Evolutionary conservation across 2,797 vertebrate genomes (phyloP).

Genomic region (Macropus fuliginosus): DNA sequence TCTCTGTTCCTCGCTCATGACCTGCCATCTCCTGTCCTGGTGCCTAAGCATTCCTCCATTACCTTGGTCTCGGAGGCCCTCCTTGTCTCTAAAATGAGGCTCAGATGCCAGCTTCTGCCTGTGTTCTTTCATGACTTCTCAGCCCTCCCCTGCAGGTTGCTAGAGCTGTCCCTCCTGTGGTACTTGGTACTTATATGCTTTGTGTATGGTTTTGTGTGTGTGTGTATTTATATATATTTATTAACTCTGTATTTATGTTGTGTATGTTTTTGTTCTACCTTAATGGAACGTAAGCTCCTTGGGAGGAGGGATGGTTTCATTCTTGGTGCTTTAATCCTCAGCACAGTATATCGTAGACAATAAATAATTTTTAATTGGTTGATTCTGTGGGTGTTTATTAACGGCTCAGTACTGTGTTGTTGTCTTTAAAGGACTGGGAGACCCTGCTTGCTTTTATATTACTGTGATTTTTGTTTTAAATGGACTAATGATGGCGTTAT

Average conservation of each 20-base stretch:
- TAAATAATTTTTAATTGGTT: background rate
- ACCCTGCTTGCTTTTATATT: conserved; percentile 93
- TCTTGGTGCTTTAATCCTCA: background rate
- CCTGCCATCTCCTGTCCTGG: background rate
- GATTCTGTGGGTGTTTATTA: background rate
- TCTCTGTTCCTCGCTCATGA: background rate
- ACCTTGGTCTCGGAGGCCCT: background rate
- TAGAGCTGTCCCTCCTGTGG: background rate
- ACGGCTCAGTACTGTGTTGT: conserved; percentile 58
- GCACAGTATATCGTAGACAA: background rate
- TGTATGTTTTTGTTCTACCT: background rate
- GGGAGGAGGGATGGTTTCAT: background rate
- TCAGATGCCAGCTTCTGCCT: background rate
- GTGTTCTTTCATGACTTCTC: too few species aligned
- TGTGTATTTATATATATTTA: background rate
- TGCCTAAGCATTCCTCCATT: background rate
- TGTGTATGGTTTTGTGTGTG: too few species aligned
- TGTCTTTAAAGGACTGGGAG: conserved; percentile 89
- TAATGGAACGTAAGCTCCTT: background rate
- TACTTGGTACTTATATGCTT: background rate
- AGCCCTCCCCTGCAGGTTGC: background rate
- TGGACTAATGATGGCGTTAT: conserved; percentile 92
- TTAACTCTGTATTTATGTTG: background rate
- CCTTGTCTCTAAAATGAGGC: background rate
- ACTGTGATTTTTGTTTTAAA: conserved; percentile 92